Base-by-base conservation (phyloP, 1,140 invertebrate genomes). In the Dendroctonus valens region DNA sequence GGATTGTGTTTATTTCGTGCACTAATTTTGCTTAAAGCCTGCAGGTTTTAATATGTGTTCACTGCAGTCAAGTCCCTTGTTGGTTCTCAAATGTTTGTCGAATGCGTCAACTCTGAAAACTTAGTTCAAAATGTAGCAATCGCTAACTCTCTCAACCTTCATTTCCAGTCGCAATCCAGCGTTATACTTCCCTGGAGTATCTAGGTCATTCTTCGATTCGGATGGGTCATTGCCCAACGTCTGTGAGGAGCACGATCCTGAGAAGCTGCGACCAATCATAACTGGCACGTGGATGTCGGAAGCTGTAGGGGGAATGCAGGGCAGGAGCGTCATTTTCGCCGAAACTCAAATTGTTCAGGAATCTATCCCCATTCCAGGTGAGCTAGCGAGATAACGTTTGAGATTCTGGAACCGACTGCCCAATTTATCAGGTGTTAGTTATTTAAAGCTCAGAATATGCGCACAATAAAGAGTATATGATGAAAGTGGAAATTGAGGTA, bases 321-420 rank as follows among this genome's bases (percentile, higher is more conserved):
- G 91, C 52, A 86, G 88, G 66, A 90, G 90, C 72, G 83, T 92
- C 40, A 88, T 95, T 61, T 92, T 94, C 76, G 89, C 91, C 11
- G 93, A 96, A 81, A 92, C 90, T 51, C 92, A 94, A 86, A 96
- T 97, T 73, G 86, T 98, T 0, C 95, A 97, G 80, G 95, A 98
- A 81, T 93, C 92, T 63, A 90, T 98, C 63, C 85, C 88, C 9
- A 95, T 98, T 69, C 94, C 96, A 5, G 94, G 65, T 67, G 41
- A 67, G 50, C 12, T 55, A 39, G 14, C 2, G 48, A 49, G 26
- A 55, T 55, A 40, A 55, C n/a, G 53, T n/a, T n/a, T 41, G 38
- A 55, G 5, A 7, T 11, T 39, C 50, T 9, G 26, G 26, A 26
- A 26, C 1, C 1, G 26, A 26, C 26, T 26, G 3, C 1, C 26